Conservation (phyloP, 2,113 vertebrate species). For the Protobothrops mucrosquamatus region DNA sequence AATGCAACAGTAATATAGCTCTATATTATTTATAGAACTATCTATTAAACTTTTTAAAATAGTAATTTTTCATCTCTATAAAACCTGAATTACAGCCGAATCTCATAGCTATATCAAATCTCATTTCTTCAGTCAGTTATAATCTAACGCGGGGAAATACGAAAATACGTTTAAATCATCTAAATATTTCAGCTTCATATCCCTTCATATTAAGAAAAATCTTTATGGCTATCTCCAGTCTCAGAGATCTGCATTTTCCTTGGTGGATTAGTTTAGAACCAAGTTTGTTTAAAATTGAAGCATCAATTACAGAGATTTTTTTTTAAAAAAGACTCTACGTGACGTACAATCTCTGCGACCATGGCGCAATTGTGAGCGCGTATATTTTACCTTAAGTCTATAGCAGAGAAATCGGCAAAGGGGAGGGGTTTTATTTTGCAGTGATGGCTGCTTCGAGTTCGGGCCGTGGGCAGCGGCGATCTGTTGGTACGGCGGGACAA, state of each 20-base stretch:
- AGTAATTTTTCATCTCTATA: not conserved
- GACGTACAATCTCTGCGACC: not conserved
- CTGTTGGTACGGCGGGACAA: slow-evolving; percentile 82
- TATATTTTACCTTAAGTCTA: not conserved
- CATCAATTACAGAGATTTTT: not conserved
- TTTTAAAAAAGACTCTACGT: not conserved
- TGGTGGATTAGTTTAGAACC: not conserved
- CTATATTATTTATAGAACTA: not conserved
- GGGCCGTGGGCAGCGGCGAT: slow-evolving; percentile 7
- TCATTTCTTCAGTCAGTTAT: not conserved
- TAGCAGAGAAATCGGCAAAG: not conserved
- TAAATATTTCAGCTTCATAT: not conserved
- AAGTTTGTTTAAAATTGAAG: not conserved
- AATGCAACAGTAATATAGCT: not conserved
- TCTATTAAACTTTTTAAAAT: not conserved
- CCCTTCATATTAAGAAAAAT: not conserved
- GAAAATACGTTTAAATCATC: not conserved
- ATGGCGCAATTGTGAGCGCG: not conserved
- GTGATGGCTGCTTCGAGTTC: not conserved
- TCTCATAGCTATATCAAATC: not conserved
- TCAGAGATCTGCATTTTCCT: not conserved
- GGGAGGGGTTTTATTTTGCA: not conserved
- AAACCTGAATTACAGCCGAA: not conserved
- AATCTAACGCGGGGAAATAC: not conserved
- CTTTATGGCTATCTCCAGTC: not conserved